Evolutionary conservation across 2,797 vertebrate genomes (phyloP), one percentile per base, ranked within the genome.

Genomic region (Oceanodroma leucorhoa): DNA sequence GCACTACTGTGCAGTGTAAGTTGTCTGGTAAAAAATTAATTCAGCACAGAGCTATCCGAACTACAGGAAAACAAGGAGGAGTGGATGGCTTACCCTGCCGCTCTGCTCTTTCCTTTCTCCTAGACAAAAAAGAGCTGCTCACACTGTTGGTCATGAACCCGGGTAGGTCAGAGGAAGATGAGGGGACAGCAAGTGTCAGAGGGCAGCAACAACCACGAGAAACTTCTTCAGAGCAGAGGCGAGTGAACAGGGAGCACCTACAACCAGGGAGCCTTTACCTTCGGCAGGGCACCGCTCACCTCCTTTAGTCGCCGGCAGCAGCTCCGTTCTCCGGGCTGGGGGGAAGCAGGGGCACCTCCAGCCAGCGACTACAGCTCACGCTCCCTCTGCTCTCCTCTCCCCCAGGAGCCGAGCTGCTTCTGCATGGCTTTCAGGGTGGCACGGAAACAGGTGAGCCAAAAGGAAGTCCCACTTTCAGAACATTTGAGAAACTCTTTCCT

Each of bases 1-100:
- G 60, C 87, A 53, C 89, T 84, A 93, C 93, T 89, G 87, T 90
- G 82, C 50, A 48, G 60, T 50, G 32, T 15, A 81, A 94, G 69
- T 75, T 83, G 88, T 34, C 90, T 83, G 60, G 45, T 82, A 81
- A 83, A 87, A 95, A 85, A 69, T 58, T 36, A 90, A 90, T 89
- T 89, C 79, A 67, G 75, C 45, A 30, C 58, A 81, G 91, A 77
- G 55, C 51, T 66, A 71, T 53, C n/a, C 27, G 26, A 91, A 67
- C 41, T 70, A n/a, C 65, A 80, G 70, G 55, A 84, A 85, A 83
- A 71, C 41, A 67, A 70, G 66, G 58, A 73, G 66, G 79, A 85
- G 60, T 14, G 6, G 32, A 70, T 36, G 40, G 77, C 73, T 91
- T 75, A 51, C 17, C n/a, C 89, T 64, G 58, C 29, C 2, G 5